Percentiles rank a stretch among this genome's conserved stretches.
phyloP scores from a whole-genome alignment of 2,888 invertebrate species.

The Heteropelma amictum region DNA sequence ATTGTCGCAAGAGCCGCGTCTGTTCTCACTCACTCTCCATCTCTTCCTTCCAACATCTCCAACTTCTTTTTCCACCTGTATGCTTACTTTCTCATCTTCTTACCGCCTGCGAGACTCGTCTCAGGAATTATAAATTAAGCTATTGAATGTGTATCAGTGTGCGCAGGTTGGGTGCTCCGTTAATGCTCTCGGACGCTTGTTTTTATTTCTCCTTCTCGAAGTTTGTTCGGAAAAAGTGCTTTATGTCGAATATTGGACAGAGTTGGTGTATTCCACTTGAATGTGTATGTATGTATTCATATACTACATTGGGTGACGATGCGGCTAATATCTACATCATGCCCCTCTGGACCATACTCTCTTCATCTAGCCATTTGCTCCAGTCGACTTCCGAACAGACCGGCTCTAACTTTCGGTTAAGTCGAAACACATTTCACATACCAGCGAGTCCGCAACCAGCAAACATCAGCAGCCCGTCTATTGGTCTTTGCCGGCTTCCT shows the following conservation, averaged over 20 bases:
- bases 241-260: background rate
- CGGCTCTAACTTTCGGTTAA: slow-evolving; percentile 74
- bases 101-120: slow-evolving; percentile 39
- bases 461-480: background rate
- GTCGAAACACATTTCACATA: slow-evolving; percentile 71
- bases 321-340: slow-evolving; percentile 19
- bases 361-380: slow-evolving; percentile 30
- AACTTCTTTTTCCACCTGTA: slow-evolving; percentile 38
- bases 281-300: background rate
- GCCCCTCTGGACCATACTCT: slow-evolving; percentile 4
- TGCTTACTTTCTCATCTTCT: slow-evolving; percentile 58
- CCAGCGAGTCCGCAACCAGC: background rate
- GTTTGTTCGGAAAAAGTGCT: background rate
- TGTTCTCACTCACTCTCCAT: slow-evolving; percentile 20
- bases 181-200: slow-evolving; percentile 19
- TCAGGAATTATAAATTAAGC: slow-evolving; percentile 76
- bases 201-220: slow-evolving; percentile 26
- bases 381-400: slow-evolving; percentile 30
- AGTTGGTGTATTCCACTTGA: background rate
- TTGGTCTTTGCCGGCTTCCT: slow-evolving; percentile 7
- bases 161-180: slow-evolving; percentile 41
- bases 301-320: slow-evolving; percentile 1
- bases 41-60: slow-evolving; percentile 24
- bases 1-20: slow-evolving; percentile 44
- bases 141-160: slow-evolving; percentile 71